Evolutionary conservation across 2,797 vertebrate genomes (phyloP).

Genomic region (Forpus xanthops): DNA sequence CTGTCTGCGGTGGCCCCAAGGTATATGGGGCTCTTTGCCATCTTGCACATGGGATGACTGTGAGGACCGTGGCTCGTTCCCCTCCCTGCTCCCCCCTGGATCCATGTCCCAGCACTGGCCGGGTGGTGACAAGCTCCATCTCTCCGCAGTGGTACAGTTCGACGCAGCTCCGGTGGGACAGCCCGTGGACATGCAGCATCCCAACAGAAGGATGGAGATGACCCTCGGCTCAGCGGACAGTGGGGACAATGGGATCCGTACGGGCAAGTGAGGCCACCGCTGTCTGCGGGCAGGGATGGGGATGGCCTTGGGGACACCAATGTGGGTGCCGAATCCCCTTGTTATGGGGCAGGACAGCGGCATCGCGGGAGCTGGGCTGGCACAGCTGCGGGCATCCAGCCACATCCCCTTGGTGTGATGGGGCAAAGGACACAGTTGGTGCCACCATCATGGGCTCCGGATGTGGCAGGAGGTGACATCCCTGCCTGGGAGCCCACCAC

Average conservation of each 20-base stretch:
- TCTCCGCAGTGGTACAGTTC: slow-evolving; percentile 37
- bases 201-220: neutral
- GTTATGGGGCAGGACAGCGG: neutral
- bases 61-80: neutral
- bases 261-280: neutral
- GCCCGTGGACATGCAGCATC: neutral
- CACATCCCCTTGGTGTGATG: rapidly evolving
- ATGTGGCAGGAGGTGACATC: neutral
- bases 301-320: neutral
- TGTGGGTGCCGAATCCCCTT: neutral
- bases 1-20: neutral
- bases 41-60: neutral
- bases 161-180: neutral
- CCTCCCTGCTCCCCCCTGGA: neutral
- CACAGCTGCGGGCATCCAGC: neutral
- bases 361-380: rapidly evolving
- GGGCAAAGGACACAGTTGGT: neutral
- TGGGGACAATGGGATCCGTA: slow-evolving; percentile 37
- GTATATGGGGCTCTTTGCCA: neutral
- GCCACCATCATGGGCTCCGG: neutral
- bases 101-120: rapidly evolving
- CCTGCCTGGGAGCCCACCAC: neutral
- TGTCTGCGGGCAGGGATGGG: neutral
- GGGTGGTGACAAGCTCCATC: neutral
- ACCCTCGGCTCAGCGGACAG: neutral